Percentiles rank a stretch among this genome's conserved stretches.
Conservation (phyloP, 2,888 invertebrate species). For the Linnaemya vulpina region DNA sequence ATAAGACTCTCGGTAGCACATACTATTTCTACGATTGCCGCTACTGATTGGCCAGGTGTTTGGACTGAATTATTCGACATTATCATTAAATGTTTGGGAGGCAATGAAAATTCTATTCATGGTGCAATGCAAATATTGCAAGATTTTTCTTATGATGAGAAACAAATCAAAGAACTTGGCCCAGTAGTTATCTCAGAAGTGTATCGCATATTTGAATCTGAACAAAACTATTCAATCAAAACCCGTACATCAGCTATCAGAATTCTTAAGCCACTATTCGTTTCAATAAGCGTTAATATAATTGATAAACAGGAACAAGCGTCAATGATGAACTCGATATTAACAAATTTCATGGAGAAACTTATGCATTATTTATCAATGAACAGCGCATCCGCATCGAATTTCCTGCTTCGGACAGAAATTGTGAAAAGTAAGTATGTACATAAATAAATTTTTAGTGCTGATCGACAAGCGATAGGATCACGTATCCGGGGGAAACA, state of each 20-base stretch:
- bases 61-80: slow-evolving; percentile 89
- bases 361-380: slow-evolving; percentile 85
- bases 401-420: slow-evolving; percentile 87
- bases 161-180: slow-evolving; percentile 87
- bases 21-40: slow-evolving; percentile 88
- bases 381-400: slow-evolving; percentile 84
- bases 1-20: slow-evolving; percentile 88
- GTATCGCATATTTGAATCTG: slow-evolving; percentile 87
- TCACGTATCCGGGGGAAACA: too few relatives aligned
- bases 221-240: slow-evolving; percentile 84
- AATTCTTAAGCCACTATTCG: slow-evolving; percentile 86
- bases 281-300: slow-evolving; percentile 80
- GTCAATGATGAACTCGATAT: slow-evolving; percentile 86
- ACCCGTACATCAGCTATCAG: slow-evolving; percentile 87
- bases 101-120: slow-evolving; percentile 86
- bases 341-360: slow-evolving; percentile 87
- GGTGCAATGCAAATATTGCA: slow-evolving; percentile 89
- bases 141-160: slow-evolving; percentile 88
- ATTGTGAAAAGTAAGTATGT: slow-evolving; percentile 84
- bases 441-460: not conserved
- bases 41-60: slow-evolving; percentile 89
- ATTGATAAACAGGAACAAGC: slow-evolving; percentile 84
- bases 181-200: slow-evolving; percentile 88
- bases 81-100: slow-evolving; percentile 86
- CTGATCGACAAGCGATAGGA: too few relatives aligned